Percentiles rank a stretch among this genome's conserved stretches.
Conservation (phyloP, 1,140 invertebrate genomes). For the Macrobrachium nipponense region DNA sequence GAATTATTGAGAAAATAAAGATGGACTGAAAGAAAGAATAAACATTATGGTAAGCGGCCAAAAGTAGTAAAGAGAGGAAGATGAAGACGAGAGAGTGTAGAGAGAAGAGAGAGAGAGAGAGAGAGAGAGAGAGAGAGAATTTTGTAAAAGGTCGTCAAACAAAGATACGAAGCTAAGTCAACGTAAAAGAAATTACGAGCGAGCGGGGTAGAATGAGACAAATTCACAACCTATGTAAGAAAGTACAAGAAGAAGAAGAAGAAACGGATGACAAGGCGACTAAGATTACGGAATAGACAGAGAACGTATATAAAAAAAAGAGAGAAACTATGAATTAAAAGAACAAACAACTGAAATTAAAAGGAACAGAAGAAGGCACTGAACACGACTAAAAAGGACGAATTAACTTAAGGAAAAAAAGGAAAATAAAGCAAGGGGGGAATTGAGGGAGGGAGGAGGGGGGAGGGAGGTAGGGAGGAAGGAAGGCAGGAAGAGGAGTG, state of each 20-base stretch:
- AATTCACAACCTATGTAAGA: not conserved
- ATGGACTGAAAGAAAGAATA: too few species aligned
- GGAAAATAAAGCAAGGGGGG: not conserved
- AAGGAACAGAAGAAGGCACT: not conserved
- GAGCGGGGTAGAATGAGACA: not conserved
- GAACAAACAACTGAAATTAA: not conserved
- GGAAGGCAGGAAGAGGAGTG: not conserved
- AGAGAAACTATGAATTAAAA: not conserved
- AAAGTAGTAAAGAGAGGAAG: not conserved
- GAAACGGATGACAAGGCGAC: not conserved
- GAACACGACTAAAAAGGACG: not conserved
- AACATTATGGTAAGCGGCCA: too few species aligned
- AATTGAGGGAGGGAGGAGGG: not conserved
- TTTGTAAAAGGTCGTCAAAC: not conserved
- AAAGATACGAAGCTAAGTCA: not conserved
- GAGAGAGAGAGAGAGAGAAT: slow-evolving; percentile 18
- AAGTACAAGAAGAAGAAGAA: not conserved
- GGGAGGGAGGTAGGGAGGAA: not conserved
- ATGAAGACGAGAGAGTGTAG: not conserved
- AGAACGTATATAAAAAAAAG: too few species aligned
- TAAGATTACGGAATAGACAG: not conserved
- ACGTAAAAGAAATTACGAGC: not conserved
- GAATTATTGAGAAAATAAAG: not conserved
- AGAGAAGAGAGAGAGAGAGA: slow-evolving; percentile 1
- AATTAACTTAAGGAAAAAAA: not conserved